A percentile compares a stretch with the other conserved stretches of the same genome.
phyloP scores from a whole-genome alignment of 35 echinoderm and acorn worm species.

The Patiria miniata region DNA sequence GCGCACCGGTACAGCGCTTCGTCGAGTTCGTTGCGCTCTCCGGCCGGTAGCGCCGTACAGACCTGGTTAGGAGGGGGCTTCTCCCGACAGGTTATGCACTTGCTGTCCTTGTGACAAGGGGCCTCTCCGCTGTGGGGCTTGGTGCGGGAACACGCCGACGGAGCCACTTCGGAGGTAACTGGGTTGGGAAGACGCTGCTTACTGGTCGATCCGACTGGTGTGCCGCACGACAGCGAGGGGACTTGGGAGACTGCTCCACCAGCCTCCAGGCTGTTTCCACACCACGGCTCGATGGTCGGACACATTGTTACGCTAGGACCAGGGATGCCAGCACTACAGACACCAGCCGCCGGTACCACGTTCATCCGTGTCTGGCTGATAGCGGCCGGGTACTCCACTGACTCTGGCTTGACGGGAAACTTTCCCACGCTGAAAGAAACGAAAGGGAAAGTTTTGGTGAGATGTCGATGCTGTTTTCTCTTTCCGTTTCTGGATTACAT shows the following conservation, averaged over 20 bases:
- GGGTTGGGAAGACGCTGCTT: too few relatives aligned
- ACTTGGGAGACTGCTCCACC: too few relatives aligned
- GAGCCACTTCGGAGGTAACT: too few relatives aligned
- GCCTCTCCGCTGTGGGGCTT: background rate
- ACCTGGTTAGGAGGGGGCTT: slow-evolving; percentile 54
- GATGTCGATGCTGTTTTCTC: background rate
- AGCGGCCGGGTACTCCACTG: background rate
- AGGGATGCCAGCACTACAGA: background rate
- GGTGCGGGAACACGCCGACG: too few relatives aligned
- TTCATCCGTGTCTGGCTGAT: slow-evolving; percentile 12
- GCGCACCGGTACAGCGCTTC: slow-evolving; percentile 34
- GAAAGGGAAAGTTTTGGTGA: background rate
- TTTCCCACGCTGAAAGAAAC: slow-evolving; percentile 6
- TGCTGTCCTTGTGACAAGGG: background rate
- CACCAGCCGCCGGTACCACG: background rate
- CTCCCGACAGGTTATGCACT: slow-evolving; percentile 2
- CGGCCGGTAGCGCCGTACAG: slow-evolving; percentile 31
- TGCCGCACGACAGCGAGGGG: too few relatives aligned
- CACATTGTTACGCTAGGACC: background rate
- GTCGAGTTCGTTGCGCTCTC: slow-evolving; percentile 50
- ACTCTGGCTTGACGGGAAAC: background rate
- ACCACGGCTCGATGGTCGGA: background rate
- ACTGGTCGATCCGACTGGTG: too few relatives aligned
- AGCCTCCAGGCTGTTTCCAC: too few relatives aligned
- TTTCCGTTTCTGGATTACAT: background rate